A percentile compares a stretch with the other conserved stretches of the same genome.
phyloP scores from a whole-genome alignment of 1,140 invertebrate genomes.

The Phortica variegata region DNA sequence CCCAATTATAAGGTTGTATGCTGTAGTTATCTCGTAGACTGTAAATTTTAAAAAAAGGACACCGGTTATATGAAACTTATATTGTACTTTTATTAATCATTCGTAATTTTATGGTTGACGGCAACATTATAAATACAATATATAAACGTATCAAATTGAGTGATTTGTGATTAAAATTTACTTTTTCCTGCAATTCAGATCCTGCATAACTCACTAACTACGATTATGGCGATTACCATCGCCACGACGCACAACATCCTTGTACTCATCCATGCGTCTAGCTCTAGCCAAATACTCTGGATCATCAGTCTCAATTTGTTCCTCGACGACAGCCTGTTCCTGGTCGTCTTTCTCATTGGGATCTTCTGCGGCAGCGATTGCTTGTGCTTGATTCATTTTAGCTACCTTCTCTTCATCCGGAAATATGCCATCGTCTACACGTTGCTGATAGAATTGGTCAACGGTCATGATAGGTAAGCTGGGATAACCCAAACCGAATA shows the following conservation, averaged over 20 bases:
- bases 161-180: too few relatives aligned
- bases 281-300: constrained; percentile 67
- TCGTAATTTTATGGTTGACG: too few relatives aligned
- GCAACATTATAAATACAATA: too few relatives aligned
- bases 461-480: constrained; percentile 88
- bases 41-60: too few relatives aligned
- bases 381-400: constrained; percentile 44
- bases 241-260: constrained; percentile 83
- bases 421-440: constrained; percentile 76
- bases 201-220: too few relatives aligned
- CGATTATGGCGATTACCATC: constrained; percentile 86
- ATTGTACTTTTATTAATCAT: too few relatives aligned
- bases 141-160: too few relatives aligned
- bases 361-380: constrained; percentile 56
- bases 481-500: constrained; percentile 94
- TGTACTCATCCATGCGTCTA: constrained; percentile 86
- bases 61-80: too few relatives aligned
- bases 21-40: too few relatives aligned
- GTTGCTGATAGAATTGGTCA: constrained; percentile 93
- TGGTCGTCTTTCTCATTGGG: constrained; percentile 63
- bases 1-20: too few relatives aligned
- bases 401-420: constrained; percentile 51
- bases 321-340: constrained; percentile 65
- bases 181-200: too few relatives aligned
- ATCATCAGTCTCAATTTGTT: constrained; percentile 74